Conservation (phyloP, 2,797 vertebrate species). For the Pangasius larnaudii region DNA sequence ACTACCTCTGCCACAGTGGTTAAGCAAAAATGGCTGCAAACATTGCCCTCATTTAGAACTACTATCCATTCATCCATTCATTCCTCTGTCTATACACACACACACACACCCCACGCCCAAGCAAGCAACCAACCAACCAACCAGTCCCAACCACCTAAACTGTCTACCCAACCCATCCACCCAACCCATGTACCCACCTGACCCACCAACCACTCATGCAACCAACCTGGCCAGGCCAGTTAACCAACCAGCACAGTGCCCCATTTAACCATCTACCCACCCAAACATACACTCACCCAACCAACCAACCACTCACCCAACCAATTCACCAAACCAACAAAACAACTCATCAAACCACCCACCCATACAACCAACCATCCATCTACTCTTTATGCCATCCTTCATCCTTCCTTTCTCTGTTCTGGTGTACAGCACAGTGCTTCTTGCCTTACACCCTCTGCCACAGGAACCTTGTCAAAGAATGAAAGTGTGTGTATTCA, state of each 20-base stretch:
- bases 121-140: background rate
- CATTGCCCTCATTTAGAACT: background rate
- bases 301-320: background rate
- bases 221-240: background rate
- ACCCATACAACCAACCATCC: background rate
- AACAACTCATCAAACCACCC: background rate
- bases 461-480: background rate
- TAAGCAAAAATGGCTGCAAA: constrained; percentile 11
- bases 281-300: background rate
- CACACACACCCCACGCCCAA: background rate
- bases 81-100: background rate
- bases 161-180: background rate
- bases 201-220: background rate
- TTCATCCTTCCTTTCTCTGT: background rate
- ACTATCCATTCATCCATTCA: background rate
- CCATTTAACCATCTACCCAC: background rate
- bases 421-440: background rate
- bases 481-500: background rate
- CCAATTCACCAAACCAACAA: background rate
- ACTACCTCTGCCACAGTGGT: background rate
- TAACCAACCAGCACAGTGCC: background rate
- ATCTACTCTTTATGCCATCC: background rate
- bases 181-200: background rate
- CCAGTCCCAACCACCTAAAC: background rate
- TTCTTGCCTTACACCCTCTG: background rate